Percentiles rank a stretch among this genome's conserved stretches.
phyloP scores from a whole-genome alignment of 1,140 invertebrate genomes.

The Vanessa atalanta region DNA sequence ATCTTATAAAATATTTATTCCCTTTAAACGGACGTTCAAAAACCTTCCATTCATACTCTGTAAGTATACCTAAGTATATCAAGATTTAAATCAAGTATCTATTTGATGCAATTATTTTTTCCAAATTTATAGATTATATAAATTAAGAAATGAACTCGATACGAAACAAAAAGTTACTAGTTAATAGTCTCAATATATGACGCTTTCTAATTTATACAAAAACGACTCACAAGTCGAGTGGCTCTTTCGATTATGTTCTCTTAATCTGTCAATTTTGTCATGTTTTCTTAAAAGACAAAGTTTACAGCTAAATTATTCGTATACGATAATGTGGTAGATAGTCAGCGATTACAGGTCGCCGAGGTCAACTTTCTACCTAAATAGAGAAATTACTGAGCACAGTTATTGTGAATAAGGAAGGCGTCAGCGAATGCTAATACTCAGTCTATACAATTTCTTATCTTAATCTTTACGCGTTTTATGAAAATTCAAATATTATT shows the following conservation, averaged over 20 bases:
- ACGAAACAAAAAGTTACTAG: too few relatives aligned
- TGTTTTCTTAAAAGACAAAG: conserved; percentile 28
- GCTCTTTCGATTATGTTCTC: background rate
- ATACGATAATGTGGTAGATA: conserved; percentile 35
- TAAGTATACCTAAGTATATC: too few relatives aligned
- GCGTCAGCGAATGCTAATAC: conserved; percentile 6
- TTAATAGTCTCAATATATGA: background rate
- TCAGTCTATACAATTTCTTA: conserved; percentile 4
- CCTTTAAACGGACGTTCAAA: too few relatives aligned
- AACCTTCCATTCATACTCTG: too few relatives aligned
- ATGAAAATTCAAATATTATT: too few relatives aligned
- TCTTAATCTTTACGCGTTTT: conserved; percentile 2
- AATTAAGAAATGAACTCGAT: too few relatives aligned
- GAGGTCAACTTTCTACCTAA: conserved; percentile 55
- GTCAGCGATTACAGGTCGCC: conserved; percentile 35
- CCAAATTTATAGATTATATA: too few relatives aligned
- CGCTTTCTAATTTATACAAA: background rate
- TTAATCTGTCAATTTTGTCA: conserved; percentile 26
- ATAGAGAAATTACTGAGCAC: conserved; percentile 44
- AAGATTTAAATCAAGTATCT: too few relatives aligned
- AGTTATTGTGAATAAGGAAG: conserved; percentile 14
- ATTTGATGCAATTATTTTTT: too few relatives aligned
- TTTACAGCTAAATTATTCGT: conserved; percentile 31
- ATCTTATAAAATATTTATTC: too few relatives aligned
- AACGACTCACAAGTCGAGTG: background rate